Evolutionary conservation across 2,888 invertebrate species (phyloP).

Genomic region (Perdita meconis): DNA sequence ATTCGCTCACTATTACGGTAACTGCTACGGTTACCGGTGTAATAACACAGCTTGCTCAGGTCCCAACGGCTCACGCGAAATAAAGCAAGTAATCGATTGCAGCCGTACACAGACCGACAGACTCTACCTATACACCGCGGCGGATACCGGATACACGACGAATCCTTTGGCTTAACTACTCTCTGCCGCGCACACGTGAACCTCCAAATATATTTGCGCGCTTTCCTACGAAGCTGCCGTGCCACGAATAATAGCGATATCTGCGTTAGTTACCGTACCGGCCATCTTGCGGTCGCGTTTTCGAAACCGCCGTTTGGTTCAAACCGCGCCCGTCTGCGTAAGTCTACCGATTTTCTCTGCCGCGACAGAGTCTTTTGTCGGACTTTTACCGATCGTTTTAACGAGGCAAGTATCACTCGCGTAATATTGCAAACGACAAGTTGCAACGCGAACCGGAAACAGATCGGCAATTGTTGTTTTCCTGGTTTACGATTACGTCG

Average conservation of each 20-base stretch:
- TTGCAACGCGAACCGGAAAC: no score
- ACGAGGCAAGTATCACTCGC: not conserved
- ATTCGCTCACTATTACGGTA: not conserved
- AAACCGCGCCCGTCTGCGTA: not conserved
- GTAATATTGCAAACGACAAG: not conserved
- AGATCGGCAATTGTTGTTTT: no score
- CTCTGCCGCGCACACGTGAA: not conserved
- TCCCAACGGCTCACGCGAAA: slow-evolving; percentile 53
- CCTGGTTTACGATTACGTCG: slow-evolving; percentile 40
- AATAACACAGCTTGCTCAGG: slow-evolving; percentile 47
- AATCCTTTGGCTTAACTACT: slow-evolving; percentile 56
- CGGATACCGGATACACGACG: slow-evolving; percentile 50
- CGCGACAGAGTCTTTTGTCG: not conserved
- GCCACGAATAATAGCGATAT: slow-evolving; percentile 17
- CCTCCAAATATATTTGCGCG: slow-evolving; percentile 30
- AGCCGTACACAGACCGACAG: slow-evolving; percentile 12
- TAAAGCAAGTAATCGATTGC: slow-evolving; percentile 65
- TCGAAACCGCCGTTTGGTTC: not conserved
- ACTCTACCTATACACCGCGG: slow-evolving; percentile 15
- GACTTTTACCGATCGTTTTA: not conserved
- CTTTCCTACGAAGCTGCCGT: slow-evolving; percentile 6
- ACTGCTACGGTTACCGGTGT: slow-evolving; percentile 21
- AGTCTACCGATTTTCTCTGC: not conserved
- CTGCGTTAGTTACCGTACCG: not conserved
- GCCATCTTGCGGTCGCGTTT: slow-evolving; percentile 6